Base-by-base conservation (phyloP, 37 sponge, comb jelly and placozoan species). In the Tethya wilhelma region DNA sequence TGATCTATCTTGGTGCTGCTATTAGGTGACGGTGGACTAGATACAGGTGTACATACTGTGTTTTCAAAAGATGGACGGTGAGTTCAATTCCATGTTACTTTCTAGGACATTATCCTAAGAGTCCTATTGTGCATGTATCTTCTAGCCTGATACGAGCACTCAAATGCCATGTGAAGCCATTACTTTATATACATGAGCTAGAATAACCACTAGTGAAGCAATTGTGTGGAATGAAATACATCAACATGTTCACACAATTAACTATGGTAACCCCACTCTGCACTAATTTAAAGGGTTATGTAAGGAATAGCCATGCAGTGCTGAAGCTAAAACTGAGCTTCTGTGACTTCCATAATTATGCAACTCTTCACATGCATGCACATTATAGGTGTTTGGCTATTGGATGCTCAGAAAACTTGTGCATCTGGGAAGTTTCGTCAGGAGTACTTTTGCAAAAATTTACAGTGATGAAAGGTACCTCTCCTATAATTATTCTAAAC, bases 11-110 rank as follows among this genome's bases (percentile, higher is more conserved):
- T 4, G 31, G 65, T 64, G 37, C 37, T 19, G 17, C 42, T 28
- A 58, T 42, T 11, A 91, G 92, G 92, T 72, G 36, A 58, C 25
- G 92, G 92, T 41, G 92, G 92, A 0, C 57, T 91, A 25, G 44
- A n/a, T 37, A 69, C 83, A 0, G 36, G 79, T 45, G 74, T 86
- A 8, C 56, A 59, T 30, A 79, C 77, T 2, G 29, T 69, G 4
- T 91, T 91, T 64, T 83, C 83, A 68, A 78, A 67, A 29, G 78
- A 82, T 91, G 92, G 92, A 78, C 23, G 56, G 92, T 91, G 31
- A 82, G 91, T 74, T 29, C n/a, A n/a, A n/a, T n/a, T 38, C 4
- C 22, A 11, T 67, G 46, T 63, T 30, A 41, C 5, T 59, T 38
- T 38, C 12, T 37, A 44, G n/a, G n/a, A n/a, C n/a, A n/a, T n/a